A percentile compares a stretch with the other conserved stretches of the same genome.
These are phyloP conservation scores for Caenorhabditis doughertyi DNA, from an alignment of 2,888 invertebrate genomes.

Conservation along the genomic window DNA sequence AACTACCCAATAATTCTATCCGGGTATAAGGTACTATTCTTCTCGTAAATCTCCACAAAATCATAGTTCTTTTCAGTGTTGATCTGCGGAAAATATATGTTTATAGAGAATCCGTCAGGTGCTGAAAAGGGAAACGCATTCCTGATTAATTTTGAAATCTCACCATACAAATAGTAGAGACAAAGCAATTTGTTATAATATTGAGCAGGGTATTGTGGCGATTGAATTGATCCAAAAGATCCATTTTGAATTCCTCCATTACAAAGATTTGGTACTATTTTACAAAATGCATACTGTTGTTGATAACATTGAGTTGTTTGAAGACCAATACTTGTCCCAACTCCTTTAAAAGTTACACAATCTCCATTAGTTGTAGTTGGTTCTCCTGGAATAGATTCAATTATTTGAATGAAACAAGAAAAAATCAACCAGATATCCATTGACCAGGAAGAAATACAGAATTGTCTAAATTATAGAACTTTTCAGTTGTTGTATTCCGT, in stretches of 20 bases:
- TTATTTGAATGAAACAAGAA: neutral
- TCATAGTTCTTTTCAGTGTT: constrained; percentile 40
- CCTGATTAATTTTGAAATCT: constrained; percentile 82
- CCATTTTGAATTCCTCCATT: constrained; percentile 87
- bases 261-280: constrained; percentile 41
- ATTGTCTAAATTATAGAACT: constrained; percentile 24
- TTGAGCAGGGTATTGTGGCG: constrained; percentile 50
- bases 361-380: constrained; percentile 37
- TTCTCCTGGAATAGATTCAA: constrained; percentile 14
- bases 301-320: constrained; percentile 49
- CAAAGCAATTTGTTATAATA: constrained; percentile 91
- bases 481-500: constrained; percentile 23
- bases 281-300: constrained; percentile 47
- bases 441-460: constrained; percentile 28
- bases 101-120: constrained; percentile 17
- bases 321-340: constrained; percentile 8
- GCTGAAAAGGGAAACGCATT: constrained; percentile 2
- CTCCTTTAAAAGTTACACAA: constrained; percentile 40
- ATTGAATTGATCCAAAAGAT: constrained; percentile 35
- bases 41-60: constrained; percentile 38
- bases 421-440: constrained; percentile 10
- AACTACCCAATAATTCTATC: constrained; percentile 35
- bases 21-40: constrained; percentile 22
- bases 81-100: constrained; percentile 33
- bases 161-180: constrained; percentile 97